Conservation (phyloP, 1,140 invertebrate species). For the Micrasema minimum region DNA sequence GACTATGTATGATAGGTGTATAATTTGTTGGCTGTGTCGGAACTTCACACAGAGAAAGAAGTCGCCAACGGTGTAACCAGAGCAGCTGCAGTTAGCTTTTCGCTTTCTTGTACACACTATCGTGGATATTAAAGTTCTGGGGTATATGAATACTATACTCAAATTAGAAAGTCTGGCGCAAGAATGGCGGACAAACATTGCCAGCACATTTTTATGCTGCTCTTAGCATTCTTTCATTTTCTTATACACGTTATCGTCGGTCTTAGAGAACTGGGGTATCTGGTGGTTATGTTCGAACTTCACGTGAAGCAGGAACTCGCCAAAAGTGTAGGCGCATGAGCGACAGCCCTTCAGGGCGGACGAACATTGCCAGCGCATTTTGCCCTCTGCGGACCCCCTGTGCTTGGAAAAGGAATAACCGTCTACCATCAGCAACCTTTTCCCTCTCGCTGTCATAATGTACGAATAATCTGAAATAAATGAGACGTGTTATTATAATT, state of each 20-base stretch:
- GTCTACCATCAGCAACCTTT: background rate
- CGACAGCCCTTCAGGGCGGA: background rate
- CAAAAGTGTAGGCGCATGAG: background rate
- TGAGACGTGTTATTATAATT: no score
- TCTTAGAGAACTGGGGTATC: background rate
- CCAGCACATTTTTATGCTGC: no score
- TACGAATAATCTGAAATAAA: background rate
- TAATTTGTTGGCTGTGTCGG: no score
- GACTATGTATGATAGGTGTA: no score
- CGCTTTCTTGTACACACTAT: no score
- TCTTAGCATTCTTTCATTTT: background rate
- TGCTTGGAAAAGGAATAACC: background rate
- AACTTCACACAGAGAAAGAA: no score
- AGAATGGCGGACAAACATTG: no score
- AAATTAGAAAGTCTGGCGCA: no score
- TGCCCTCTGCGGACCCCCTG: background rate
- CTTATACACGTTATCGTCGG: background rate
- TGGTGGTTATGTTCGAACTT: background rate
- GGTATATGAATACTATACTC: no score
- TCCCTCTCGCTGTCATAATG: background rate
- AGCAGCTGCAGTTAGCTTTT: no score
- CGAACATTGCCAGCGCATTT: constrained; percentile 3
- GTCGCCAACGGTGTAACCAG: no score
- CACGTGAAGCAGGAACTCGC: background rate
- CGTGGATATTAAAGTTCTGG: no score